A percentile compares a stretch with the other conserved stretches of the same genome.
Evolutionary conservation across 2,888 invertebrate species (phyloP).

Genomic region (Tetragnatha montana): DNA sequence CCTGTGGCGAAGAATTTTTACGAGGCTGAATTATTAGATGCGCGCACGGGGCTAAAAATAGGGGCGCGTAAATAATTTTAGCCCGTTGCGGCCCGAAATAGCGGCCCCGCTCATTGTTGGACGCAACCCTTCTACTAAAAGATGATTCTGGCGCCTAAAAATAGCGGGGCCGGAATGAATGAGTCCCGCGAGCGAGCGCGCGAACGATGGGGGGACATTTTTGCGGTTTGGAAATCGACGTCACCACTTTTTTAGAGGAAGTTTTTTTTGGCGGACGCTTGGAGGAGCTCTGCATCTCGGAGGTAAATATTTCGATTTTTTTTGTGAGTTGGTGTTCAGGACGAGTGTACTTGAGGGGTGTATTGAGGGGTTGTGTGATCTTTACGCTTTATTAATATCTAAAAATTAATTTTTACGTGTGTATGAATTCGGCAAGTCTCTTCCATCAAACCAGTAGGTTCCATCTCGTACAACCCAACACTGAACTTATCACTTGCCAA

Average conservation of each 20-base stretch:
- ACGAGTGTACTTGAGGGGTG: background rate
- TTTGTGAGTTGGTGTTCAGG: background rate
- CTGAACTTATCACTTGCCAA: too few species aligned
- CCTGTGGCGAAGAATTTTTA: conserved; percentile 42
- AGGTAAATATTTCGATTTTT: conserved; percentile 36
- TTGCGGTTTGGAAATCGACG: conserved; percentile 46
- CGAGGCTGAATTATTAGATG: conserved; percentile 58
- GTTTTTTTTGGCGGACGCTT: background rate
- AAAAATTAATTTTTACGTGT: too few species aligned
- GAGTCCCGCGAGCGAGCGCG: conserved; percentile 28
- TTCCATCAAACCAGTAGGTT: too few species aligned
- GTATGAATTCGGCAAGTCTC: too few species aligned
- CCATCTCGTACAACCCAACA: too few species aligned
- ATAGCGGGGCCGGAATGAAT: conserved; percentile 42
- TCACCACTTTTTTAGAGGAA: conserved; percentile 2
- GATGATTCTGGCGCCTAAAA: conserved; percentile 55
- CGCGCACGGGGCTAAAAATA: conserved; percentile 35
- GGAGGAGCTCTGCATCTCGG: conserved; percentile 16
- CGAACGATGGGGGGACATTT: conserved; percentile 38
- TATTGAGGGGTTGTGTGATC: background rate
- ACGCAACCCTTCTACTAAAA: conserved; percentile 42
- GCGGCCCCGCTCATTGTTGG: conserved; percentile 41
- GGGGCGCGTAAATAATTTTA: conserved; percentile 53
- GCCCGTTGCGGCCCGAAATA: conserved; percentile 40
- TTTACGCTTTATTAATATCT: background rate